Base-by-base conservation (phyloP, 2,888 invertebrate genomes). In the Ferdinandea cuprea region DNA sequence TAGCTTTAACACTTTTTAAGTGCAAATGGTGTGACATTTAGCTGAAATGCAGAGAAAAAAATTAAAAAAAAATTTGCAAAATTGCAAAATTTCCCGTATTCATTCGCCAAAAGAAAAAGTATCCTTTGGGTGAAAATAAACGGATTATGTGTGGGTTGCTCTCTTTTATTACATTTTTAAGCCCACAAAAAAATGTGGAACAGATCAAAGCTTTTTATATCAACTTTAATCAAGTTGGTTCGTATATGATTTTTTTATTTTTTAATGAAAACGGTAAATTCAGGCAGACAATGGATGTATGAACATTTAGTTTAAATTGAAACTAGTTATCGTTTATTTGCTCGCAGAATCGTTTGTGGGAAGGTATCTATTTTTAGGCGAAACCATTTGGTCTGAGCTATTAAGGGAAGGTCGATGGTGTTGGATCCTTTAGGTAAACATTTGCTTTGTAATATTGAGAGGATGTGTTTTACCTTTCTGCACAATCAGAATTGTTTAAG, bases 1-100 rank as follows among this genome's bases (percentile, higher is more conserved):
- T 25, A 37, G 44, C 7, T n/a, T 44, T 56, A 54, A 17, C 56
- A 68, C 11, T 25, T 19, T n/a, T 56, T 25, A 25, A 35, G 35
- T 56, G 44, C 66, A 32, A 44, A 8, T 21, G 30, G 44, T 13
- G 54, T 13, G 52, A 52, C 17, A 37, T 37, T 37, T 35, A 30
- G 15, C 7, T 25, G 28, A 13, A 52, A 32, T 17, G 30, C 8
- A 32, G 15, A 30, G 30, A 15, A 30, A 8, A 3, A 15, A 19
- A 7, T 13, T n/a, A n/a, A n/a, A n/a, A n/a, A n/a, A n/a, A n/a
- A n/a, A n/a, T n/a, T n/a, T n/a, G n/a, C n/a, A n/a, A n/a, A n/a
- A n/a, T n/a, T n/a, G n/a, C n/a, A n/a, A n/a, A n/a, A n/a, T n/a
- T n/a, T n/a, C n/a, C n/a, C n/a, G n/a, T n/a, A n/a, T n/a, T n/a